Conservation (phyloP, 2,113 vertebrate species). For the Pelecanus crispus region DNA sequence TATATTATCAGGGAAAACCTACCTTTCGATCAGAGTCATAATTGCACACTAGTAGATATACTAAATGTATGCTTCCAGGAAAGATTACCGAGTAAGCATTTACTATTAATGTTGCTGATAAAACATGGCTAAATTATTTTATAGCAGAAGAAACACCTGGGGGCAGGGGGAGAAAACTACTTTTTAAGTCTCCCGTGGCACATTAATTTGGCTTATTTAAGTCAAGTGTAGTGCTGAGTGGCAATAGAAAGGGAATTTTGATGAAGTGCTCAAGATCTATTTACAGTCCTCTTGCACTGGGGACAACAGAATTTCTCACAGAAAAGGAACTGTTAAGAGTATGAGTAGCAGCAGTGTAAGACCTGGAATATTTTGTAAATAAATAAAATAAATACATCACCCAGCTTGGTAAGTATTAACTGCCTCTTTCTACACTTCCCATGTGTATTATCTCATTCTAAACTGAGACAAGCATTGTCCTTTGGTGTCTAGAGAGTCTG, state of each 20-base stretch:
- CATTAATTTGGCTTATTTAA: slow-evolving; percentile 48
- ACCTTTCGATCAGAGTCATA: neutral
- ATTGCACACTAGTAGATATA: neutral
- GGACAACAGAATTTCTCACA: neutral
- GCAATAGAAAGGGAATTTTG: neutral
- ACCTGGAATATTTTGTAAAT: neutral
- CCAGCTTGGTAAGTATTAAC: neutral
- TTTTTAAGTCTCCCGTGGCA: neutral
- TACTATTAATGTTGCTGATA: slow-evolving; percentile 46
- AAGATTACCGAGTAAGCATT: slow-evolving; percentile 10
- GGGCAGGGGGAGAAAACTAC: neutral
- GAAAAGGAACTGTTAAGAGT: neutral
- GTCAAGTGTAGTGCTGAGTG: neutral
- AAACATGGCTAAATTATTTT: slow-evolving; percentile 41
- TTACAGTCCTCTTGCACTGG: neutral
- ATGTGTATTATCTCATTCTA: neutral
- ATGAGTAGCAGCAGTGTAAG: neutral
- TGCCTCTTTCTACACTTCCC: neutral
- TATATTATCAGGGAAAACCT: neutral
- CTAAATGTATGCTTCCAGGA: neutral
- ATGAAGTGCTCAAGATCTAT: neutral
- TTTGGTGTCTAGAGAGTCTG: neutral
- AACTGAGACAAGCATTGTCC: neutral
- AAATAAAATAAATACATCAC: neutral
- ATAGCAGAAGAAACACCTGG: slow-evolving; percentile 26